phyloP scores from a whole-genome alignment of 2,888 invertebrate species.

The Thelaira solivaga region DNA sequence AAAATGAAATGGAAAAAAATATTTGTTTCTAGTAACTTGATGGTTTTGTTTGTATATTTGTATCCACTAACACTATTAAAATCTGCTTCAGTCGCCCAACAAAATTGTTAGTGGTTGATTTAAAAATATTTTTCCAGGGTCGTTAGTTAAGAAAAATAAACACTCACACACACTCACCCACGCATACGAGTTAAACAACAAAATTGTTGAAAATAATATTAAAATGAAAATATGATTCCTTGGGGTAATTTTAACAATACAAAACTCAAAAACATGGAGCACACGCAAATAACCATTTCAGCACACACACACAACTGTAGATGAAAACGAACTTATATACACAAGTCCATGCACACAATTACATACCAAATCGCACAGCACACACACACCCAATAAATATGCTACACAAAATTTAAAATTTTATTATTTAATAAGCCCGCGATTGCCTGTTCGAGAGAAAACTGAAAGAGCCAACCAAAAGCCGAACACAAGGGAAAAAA shows the following conservation, averaged over 20 bases:
- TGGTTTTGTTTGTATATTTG: background rate
- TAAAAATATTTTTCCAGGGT: background rate
- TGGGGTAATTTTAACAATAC: conserved; percentile 57
- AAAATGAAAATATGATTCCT: conserved; percentile 62
- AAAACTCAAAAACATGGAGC: background rate
- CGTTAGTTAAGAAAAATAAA: conserved; percentile 13
- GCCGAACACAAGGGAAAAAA: conserved; percentile 1
- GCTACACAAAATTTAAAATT: conserved; percentile 8
- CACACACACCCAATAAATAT: conserved; percentile 34
- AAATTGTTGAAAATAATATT: conserved; percentile 59
- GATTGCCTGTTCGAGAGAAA: background rate
- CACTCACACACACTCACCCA: background rate
- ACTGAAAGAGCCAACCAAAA: background rate
- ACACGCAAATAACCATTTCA: conserved; percentile 21
- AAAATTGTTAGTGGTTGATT: background rate
- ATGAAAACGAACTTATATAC: background rate
- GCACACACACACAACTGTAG: background rate
- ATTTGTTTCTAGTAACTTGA: conserved; percentile 27
- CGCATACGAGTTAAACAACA: background rate
- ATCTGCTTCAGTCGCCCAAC: background rate
- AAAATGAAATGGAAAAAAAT: conserved; percentile 25
- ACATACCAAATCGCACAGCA: background rate
- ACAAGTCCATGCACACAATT: background rate
- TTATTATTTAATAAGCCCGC: background rate
- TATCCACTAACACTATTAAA: background rate